Base-by-base conservation (phyloP, 2,113 vertebrate species). In the Trogon melanurus region DNA sequence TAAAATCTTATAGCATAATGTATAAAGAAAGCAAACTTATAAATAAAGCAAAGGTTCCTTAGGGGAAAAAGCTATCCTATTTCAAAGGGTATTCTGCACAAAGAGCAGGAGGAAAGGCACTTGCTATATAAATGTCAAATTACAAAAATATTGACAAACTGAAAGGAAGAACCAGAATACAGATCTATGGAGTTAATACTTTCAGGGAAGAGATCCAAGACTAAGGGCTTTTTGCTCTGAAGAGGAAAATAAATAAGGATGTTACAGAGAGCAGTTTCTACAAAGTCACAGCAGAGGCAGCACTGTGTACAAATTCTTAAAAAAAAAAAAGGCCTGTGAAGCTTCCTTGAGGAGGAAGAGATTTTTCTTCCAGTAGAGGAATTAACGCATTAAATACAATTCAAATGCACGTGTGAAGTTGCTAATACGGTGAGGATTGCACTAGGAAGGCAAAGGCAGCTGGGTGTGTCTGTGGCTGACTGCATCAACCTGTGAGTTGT, bases 41-140 rank as follows among this genome's bases (percentile, higher is more conserved):
- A 92, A 92, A 95, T 87, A 82, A 91, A 93, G 53, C 32, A 92
- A 69, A 87, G 6, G 45, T 32, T 89, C 78, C 70, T 72, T 26
- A 57, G 51, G 84, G 76, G 26, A 29, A 73, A 83, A 54, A 69
- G 12, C 20, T 81, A 38, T 67, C 64, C 29, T 82, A 27, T 83
- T 95, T 91, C 91, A 94, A 89, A 89, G 32, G 21, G 26, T 61
- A 88, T 53, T 89, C 64, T 95, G 62, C 30, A 71, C 48, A 53
- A 79, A 88, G 26, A 92, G 34, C 65, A 85, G n/a, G 32, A 93
- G 50, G 87, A 88, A 83, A 88, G 38, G 57, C 69, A 84, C 41
- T 85, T 79, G 36, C 29, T 79, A 6, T 17, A 36, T 75, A 75
- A 50, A 15, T 32, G 53, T 75, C 70, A 85, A 72, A 72, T 88